Percentiles rank a stretch among this genome's conserved stretches.
These are phyloP conservation scores for Paedocypris micromegethes DNA, from an alignment of 2,797 vertebrate species.

Conservation along the genomic window DNA sequence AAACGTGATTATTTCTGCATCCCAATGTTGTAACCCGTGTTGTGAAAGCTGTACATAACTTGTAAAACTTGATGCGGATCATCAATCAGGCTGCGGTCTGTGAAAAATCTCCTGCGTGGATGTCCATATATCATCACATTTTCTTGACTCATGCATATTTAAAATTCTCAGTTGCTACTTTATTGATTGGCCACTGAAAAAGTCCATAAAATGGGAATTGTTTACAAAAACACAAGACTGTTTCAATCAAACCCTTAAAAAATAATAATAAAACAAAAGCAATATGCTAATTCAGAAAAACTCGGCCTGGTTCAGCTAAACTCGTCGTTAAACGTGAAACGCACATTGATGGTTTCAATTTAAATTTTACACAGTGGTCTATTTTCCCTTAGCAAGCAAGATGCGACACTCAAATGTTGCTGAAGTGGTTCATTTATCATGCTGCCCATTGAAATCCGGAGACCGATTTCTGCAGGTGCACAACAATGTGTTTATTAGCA, in stretches of 20 bases:
- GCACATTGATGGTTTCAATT: conserved; percentile 16
- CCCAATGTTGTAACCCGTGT: conserved; percentile 9
- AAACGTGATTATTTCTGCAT: conserved; percentile 16
- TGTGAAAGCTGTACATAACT: conserved; percentile 16
- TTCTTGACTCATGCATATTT: conserved; percentile 18
- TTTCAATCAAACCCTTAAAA: conserved; percentile 7
- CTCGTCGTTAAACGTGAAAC: conserved; percentile 14
- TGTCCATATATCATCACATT: conserved; percentile 7
- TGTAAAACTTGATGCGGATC: conserved; percentile 9
- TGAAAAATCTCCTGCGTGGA: conserved; percentile 7
- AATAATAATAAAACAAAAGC: conserved; percentile 22
- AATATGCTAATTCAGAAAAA: conserved; percentile 21
- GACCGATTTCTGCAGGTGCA: conserved; percentile 27
- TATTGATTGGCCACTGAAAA: conserved; percentile 9
- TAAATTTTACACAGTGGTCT: conserved; percentile 14
- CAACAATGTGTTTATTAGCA: conserved; percentile 30
- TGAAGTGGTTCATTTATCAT: conserved; percentile 39
- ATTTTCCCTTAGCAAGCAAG: conserved; percentile 19
- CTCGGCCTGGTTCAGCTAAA: conserved; percentile 1
- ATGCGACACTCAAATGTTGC: conserved; percentile 21
- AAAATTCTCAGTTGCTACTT: background rate
- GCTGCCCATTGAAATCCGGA: conserved; percentile 22
- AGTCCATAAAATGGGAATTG: background rate
- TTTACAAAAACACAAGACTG: conserved; percentile 13
- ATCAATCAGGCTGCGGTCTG: conserved; percentile 22